phyloP scores from a whole-genome alignment of 2,113 vertebrate species.

The Atrichornis clamosus region DNA sequence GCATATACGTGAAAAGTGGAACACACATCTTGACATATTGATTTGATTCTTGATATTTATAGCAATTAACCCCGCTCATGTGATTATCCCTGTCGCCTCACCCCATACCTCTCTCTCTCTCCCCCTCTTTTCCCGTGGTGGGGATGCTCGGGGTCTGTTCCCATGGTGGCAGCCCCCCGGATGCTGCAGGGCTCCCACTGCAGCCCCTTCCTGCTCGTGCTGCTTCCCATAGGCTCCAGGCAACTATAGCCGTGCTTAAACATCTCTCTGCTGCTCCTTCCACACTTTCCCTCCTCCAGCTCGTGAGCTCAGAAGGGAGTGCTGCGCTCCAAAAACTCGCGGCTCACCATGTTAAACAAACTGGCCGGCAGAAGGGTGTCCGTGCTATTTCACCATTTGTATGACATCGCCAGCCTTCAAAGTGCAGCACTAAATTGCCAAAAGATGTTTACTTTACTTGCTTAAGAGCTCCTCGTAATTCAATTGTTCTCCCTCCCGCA shows the following conservation, averaged over 20 bases:
- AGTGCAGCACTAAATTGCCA: conserved; percentile 55
- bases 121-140: background rate
- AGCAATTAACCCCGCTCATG: conserved; percentile 34
- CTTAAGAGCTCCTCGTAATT: conserved; percentile 56
- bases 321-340: conserved; percentile 11
- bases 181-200: background rate
- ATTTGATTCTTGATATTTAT: conserved; percentile 70
- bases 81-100: conserved; percentile 20
- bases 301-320: conserved; percentile 24
- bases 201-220: background rate
- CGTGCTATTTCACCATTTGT: conserved; percentile 56
- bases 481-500: conserved; percentile 50
- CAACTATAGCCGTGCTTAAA: background rate
- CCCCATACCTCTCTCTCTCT: background rate
- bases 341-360: conserved; percentile 56
- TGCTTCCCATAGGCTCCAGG: background rate
- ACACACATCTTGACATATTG: conserved; percentile 72
- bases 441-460: conserved; percentile 62
- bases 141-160: background rate
- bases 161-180: conserved; percentile 3
- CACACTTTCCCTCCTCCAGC: conserved; percentile 39
- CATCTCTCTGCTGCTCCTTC: conserved; percentile 31
- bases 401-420: conserved; percentile 46
- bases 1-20: conserved; percentile 72
- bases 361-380: conserved; percentile 49